Base-by-base conservation (phyloP, 2,888 invertebrate species). In the Euphydryas editha region DNA sequence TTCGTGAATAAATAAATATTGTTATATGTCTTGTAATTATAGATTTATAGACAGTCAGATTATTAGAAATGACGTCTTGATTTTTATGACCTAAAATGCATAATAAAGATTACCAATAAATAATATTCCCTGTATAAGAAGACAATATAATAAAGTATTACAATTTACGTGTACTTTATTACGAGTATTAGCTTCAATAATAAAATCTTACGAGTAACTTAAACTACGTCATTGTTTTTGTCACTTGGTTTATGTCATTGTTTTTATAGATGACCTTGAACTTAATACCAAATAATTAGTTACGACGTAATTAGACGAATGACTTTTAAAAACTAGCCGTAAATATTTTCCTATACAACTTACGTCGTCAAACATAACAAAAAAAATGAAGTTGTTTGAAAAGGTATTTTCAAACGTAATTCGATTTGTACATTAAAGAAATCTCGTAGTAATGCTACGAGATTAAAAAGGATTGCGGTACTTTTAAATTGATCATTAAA, bases 281-380 rank as follows among this genome's bases (percentile, higher is more conserved):
- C 15, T 24, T 56, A 56, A 36, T 49, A 49, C 13, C 15, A 10
- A 20, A 15, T 4, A 13, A 42, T 8, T 63, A 63, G 51, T 42
- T 17, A 7, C 13, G 18, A 6, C 17, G 15, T 49, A 63, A 63
- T 20, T 51, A 49, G 18, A 63, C 20, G 24, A 49, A 58, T 49
- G 47, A 39, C 20, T 57, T 58, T 39, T 18, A 37, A 36, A 49
- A 8, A 57, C 47, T 36, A 8, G 47, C 18, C 18, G 24, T 59
- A 15, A 46, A 51, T 1, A n/a, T 2, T n/a, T 51, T 13, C n/a
- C 51, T 20, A 47, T 18, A 47, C 15, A 15, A 39, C 8, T 39
- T 39, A 11, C 15, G 39, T 3, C 39, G 39, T 39, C 39, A 39
- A 13, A 13, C 11, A 39, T 3, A 6, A 10, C 30, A 30, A 24